Percentiles rank a stretch among this genome's conserved stretches.
These are phyloP conservation scores for Aulostomus chinensis DNA, from an alignment of 2,797 vertebrate genomes.

Conservation along the genomic window DNA sequence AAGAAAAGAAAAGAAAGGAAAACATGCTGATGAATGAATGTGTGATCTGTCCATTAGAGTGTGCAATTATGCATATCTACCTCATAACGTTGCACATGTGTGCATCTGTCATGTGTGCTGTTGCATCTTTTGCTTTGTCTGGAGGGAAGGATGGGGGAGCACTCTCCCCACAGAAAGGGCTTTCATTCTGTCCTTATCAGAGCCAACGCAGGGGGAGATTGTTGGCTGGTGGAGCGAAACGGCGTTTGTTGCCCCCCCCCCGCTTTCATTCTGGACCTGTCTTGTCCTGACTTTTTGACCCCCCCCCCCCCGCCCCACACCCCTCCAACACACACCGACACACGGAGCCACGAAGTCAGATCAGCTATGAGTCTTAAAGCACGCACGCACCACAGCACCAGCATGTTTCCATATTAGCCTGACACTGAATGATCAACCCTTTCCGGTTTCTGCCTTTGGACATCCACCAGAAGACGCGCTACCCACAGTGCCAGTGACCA, in stretches of 20 bases:
- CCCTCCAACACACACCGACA: conserved; percentile 1
- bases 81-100: conserved; percentile 23
- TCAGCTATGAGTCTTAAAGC: too few relatives aligned
- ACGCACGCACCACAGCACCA: too few relatives aligned
- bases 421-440: conserved; percentile 27
- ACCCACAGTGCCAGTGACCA: conserved; percentile 20
- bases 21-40: conserved; percentile 37
- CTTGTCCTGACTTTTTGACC: conserved; percentile 40
- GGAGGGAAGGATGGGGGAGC: conserved; percentile 4
- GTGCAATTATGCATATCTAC: conserved; percentile 44
- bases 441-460: conserved; percentile 50
- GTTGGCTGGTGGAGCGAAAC: conserved; percentile 62
- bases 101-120: conserved; percentile 15
- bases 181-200: conserved; percentile 76
- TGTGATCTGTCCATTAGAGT: conserved; percentile 20
- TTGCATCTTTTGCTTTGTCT: conserved; percentile 32
- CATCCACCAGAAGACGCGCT: conserved; percentile 35
- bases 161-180: conserved; percentile 54
- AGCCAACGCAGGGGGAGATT: conserved; percentile 66
- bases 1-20: neutral
- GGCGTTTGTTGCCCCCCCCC: conserved; percentile 15
- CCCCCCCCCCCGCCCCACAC: conserved; percentile 1
- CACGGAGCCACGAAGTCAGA: neutral
- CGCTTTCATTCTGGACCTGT: conserved; percentile 12
- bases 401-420: too few relatives aligned